Percentiles rank a stretch among this genome's conserved stretches.
Evolutionary conservation across 30 jellyfish, hydroid and myxozoan species (phyloP).

Genomic region (Clytia hemisphaerica): DNA sequence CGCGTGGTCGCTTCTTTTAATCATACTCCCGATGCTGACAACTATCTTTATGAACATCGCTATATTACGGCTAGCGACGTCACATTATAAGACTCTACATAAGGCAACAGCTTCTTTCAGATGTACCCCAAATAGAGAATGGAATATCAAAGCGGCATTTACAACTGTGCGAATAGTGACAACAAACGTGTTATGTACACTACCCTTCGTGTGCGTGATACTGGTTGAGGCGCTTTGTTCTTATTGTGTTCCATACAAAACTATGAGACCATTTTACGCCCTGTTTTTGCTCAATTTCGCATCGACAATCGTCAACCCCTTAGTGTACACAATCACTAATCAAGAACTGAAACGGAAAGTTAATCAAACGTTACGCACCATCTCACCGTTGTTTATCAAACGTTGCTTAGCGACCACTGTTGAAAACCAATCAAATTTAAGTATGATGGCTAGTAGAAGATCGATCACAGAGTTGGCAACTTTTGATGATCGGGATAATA

Average conservation of each 20-base stretch:
- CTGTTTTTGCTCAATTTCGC: conserved; percentile 44
- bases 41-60: conserved; percentile 34
- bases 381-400: too few species aligned
- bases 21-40: conserved; percentile 10
- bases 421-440: too few species aligned
- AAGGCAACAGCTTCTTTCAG: not conserved
- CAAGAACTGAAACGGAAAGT: conserved; percentile 31
- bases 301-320: conserved; percentile 50
- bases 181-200: conserved; percentile 41
- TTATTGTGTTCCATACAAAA: conserved; percentile 26
- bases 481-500: too few species aligned
- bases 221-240: conserved; percentile 40
- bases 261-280: conserved; percentile 38
- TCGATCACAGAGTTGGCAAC: too few species aligned
- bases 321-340: conserved; percentile 42
- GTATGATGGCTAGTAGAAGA: too few species aligned
- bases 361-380: too few species aligned
- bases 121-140: too few species aligned
- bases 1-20: conserved; percentile 24
- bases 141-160: conserved; percentile 38
- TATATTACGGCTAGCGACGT: conserved; percentile 39
- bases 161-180: conserved; percentile 40
- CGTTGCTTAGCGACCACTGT: too few species aligned
- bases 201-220: conserved; percentile 41
- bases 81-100: conserved; percentile 26